Conservation (phyloP, 1,140 invertebrate species). For the Sweltsa coloradensis region DNA sequence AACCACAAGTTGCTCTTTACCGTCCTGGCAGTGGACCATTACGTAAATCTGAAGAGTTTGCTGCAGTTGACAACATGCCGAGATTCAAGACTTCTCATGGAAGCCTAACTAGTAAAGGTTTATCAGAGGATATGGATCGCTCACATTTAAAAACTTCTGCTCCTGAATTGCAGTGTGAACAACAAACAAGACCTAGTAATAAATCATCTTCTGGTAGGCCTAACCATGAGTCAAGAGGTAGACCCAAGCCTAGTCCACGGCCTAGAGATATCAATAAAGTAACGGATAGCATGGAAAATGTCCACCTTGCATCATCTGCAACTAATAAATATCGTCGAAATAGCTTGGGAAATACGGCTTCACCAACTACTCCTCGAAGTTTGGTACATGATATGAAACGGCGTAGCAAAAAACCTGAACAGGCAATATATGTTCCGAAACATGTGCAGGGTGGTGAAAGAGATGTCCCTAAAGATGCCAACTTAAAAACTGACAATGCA, state of each 20-base stretch:
- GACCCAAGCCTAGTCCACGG: no score
- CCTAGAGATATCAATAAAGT: slow-evolving; percentile 10
- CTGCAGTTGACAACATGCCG: slow-evolving; percentile 28
- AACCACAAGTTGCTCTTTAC: slow-evolving; percentile 34
- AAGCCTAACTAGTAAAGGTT: slow-evolving; percentile 4
- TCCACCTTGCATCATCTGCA: slow-evolving; percentile 27
- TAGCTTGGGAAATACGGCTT: slow-evolving; percentile 23
- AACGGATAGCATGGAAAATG: slow-evolving; percentile 15
- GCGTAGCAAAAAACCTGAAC: slow-evolving; percentile 40
- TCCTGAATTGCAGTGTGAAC: neutral
- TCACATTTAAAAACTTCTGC: no score
- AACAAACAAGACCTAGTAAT: no score
- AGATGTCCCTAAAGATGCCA: no score
- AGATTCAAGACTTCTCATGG: slow-evolving; percentile 9
- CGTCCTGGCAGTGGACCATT: slow-evolving; percentile 47
- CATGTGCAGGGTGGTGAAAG: no score
- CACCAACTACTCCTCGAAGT: slow-evolving; percentile 15
- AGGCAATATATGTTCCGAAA: slow-evolving; percentile 39
- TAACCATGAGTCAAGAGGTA: no score
- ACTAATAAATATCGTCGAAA: slow-evolving; percentile 21
- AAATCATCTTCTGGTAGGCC: no score
- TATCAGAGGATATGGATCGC: slow-evolving; percentile 1
- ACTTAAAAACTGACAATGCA: slow-evolving; percentile 23
- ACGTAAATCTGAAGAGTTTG: slow-evolving; percentile 38
- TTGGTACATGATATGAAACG: slow-evolving; percentile 25